Base-by-base conservation (phyloP, 1,140 invertebrate species). In the Drosophila burlai region DNA sequence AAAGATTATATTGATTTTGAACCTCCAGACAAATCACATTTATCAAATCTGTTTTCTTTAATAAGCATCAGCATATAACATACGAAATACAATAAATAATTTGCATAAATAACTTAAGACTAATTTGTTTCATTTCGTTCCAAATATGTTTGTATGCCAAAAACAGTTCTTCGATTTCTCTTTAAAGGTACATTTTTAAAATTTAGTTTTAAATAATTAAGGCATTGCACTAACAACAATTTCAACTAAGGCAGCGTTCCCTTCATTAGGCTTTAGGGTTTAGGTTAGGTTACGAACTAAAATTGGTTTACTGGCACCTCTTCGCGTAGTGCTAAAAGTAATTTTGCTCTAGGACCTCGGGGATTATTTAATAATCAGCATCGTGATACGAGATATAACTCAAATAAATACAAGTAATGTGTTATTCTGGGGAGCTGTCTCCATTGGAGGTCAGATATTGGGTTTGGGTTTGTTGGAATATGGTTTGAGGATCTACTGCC, bases 281-380 rank as follows among this genome's bases (percentile, higher is more conserved):
- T 61, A 59, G 83, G 36, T 55, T 57, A 57, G 83, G 80, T 80
- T 87, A 87, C 54, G 36, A 86, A 38, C 84, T 89, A 90, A 81
- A 80, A 75, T 85, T 90, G 61, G 54, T 90, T 82, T 80, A 80
- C 82, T 90, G 85, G 85, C 85, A 89, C 81, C 81, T 80, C 81
- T 85, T 77, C 31, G 67, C 52, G 47, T 77, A 47, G 61, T 60
- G 86, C 85, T 90, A 85, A 80, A 75, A 66, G 80, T 82, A 90
- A 90, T 90, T 90, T 90, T 74, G 85, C 78, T 67, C 85, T 90
- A 82, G 79, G 86, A 77, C 60, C 58, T 81, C 73, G 54, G 79
- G 85, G 85, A 90, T 90, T 90, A 90, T 90, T 90, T 90, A 90
- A 90, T 90, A 90, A 90, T 90, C 85, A 90, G 80, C 78, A 49